Base-by-base conservation (phyloP, 2,888 invertebrate species). In the Troides helena region DNA sequence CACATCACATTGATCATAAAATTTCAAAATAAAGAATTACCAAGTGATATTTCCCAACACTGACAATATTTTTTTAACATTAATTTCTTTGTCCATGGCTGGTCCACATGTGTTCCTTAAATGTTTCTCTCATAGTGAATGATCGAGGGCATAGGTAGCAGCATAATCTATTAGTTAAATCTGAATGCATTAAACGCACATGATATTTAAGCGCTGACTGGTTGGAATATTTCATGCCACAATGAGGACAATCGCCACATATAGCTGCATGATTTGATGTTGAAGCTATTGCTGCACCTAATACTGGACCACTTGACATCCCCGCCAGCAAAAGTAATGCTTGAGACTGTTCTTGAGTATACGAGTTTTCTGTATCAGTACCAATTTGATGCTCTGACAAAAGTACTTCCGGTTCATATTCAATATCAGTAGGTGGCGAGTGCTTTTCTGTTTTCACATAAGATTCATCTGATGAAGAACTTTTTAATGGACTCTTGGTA, bases 181-280 rank as follows among this genome's bases (percentile, higher is more conserved):
- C 95, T 50, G 95, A 95, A 86, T 95, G 95, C 88, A 95, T 94
- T 81, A 95, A 86, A 75, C 95, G 91, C 61, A 95, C 95, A 77
- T 95, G 95, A 81, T 95, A 95, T 82, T 95, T 95, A 74, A 95
- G 89, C 58, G 95, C 95, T 1, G 95, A 95, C 83, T 95, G 95
- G 83, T 95, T 95, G 65, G 95, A 95, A 85, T 95, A 95, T 72
- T 94, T 93, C 91, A 95, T 94, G 21, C 95, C 95, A 75, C 95
- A 95, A 80, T 95, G 95, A 0, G 95, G 95, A 78, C 95, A 95
- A 74, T 94, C 94, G 0, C 95, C 95, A 76, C 94, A 94, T 36
- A 93, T 93, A 5, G 93, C 92, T 21, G 93, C 92, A 73, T 93
- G 93, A 72, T 93, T 93, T 1, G 92, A 92, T 4, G 92, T 89